Evolutionary conservation across 2,113 vertebrate species (phyloP).

Genomic region (Rhynchomys soricoides): DNA sequence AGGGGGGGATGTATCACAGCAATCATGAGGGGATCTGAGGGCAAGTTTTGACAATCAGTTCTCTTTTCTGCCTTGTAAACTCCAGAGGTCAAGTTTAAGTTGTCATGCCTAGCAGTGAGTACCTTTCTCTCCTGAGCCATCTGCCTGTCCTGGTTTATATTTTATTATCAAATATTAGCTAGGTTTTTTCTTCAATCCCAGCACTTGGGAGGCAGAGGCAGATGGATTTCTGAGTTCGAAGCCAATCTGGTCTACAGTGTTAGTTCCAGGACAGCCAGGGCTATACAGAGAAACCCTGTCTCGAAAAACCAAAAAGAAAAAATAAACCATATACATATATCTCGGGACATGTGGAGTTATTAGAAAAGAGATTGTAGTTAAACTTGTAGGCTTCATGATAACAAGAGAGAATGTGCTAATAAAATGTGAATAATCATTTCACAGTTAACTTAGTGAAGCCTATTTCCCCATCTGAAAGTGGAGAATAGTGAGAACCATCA

Average conservation of each 20-base stretch:
- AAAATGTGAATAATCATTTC: constrained; percentile 27
- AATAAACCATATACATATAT: background rate
- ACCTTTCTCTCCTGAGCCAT: background rate
- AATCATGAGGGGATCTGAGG: background rate
- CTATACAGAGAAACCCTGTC: too few relatives aligned
- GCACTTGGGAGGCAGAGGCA: too few relatives aligned
- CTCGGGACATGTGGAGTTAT: background rate
- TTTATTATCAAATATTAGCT: background rate
- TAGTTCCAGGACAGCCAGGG: too few relatives aligned
- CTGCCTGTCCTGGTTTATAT: background rate
- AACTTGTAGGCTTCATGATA: constrained; percentile 1
- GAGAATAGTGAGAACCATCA: background rate
- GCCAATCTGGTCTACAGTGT: too few relatives aligned
- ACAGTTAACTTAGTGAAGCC: constrained; percentile 34
- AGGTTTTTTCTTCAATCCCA: too few relatives aligned
- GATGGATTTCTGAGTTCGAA: too few relatives aligned
- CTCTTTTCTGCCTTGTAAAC: background rate
- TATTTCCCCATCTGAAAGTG: background rate
- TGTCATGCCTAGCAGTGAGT: background rate
- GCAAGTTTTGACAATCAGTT: background rate
- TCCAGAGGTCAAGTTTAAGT: background rate
- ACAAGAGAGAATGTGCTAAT: constrained; percentile 29
- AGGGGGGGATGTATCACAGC: background rate
- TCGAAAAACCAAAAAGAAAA: too few relatives aligned
- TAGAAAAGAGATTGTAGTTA: constrained; percentile 5